Percentiles rank a stretch among this genome's conserved stretches.
Conservation (phyloP, 2,113 vertebrate genomes). For the Prionailurus bengalensis region DNA sequence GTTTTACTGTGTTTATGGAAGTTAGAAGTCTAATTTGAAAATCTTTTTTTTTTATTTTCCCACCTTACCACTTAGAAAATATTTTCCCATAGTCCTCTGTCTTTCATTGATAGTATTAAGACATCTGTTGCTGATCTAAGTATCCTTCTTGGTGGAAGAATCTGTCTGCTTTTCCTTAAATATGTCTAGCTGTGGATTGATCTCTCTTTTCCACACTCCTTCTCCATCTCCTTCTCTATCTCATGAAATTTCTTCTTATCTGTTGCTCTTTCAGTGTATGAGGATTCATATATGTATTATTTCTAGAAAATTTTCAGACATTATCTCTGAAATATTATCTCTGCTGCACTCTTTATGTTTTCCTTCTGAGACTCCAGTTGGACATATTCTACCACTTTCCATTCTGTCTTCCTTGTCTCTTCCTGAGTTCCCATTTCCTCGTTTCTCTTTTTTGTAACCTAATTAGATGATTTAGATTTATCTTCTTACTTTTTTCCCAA, state of each 20-base stretch:
- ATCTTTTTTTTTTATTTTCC: background rate
- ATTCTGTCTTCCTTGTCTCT: background rate
- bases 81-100: background rate
- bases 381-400: background rate
- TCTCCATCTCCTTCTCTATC: background rate
- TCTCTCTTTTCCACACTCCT: background rate
- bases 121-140: background rate
- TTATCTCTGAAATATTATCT: background rate
- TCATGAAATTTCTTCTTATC: conserved; percentile 5
- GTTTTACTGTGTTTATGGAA: background rate
- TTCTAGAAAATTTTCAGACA: background rate
- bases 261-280: background rate
- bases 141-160: background rate
- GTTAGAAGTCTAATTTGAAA: background rate
- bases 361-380: background rate
- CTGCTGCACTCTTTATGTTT: background rate
- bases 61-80: background rate
- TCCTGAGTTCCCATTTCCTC: background rate
- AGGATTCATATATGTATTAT: background rate
- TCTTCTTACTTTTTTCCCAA: background rate
- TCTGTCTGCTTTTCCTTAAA: background rate
- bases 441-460: background rate
- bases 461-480: background rate
- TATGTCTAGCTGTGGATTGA: background rate
- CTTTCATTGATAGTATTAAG: background rate